Base-by-base conservation (phyloP, 2,113 vertebrate genomes). In the Passerina amoena region DNA sequence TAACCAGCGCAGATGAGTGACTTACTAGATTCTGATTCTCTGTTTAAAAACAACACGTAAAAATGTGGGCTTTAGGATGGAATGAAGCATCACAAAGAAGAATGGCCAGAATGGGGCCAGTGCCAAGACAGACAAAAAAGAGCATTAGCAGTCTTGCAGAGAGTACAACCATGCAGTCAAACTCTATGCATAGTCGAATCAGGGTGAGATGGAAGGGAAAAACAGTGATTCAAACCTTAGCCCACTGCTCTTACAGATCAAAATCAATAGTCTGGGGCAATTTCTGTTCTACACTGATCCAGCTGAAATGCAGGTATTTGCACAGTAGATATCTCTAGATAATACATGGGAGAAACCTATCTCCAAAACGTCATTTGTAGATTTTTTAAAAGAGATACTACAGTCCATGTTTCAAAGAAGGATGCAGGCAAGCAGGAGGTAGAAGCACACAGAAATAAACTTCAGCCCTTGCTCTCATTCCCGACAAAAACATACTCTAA, bases 91-190 rank as follows among this genome's bases (percentile, higher is more conserved):
- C 87, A 91, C 0, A 3, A 90, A 80, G 69, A 81, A 88, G 90
- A 95, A 92, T 78, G 79, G 82, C 79, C 47, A 80, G 25, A 82
- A 87, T 19, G 51, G 75, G 71, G 44, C 61, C 85, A 81, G 61
- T 56, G 95, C 79, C 90, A 90, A 90, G 56, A 86, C 69, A 93
- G 76, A 86, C 69, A 82, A 92, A 90, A 93, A 90, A 80, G 76
- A 88, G 88, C 64, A 88, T 72, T 70, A 96, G 71, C 56, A 94
- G 85, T 40, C 87, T 80, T 69, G 40, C 51, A 93, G 60, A 70
- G 76, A 93, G 71, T 31, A n/a, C 2, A 2, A 80, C 68, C 65
- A 59, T 65, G 60, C 37, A 88, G 64, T 79, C 77, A 95, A 70
- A 89, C 47, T 78, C 81, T 35, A 17, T 50, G 69, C 61, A 47